Conservation (phyloP, 2,113 vertebrate species). For the Odocoileus virginianus region DNA sequence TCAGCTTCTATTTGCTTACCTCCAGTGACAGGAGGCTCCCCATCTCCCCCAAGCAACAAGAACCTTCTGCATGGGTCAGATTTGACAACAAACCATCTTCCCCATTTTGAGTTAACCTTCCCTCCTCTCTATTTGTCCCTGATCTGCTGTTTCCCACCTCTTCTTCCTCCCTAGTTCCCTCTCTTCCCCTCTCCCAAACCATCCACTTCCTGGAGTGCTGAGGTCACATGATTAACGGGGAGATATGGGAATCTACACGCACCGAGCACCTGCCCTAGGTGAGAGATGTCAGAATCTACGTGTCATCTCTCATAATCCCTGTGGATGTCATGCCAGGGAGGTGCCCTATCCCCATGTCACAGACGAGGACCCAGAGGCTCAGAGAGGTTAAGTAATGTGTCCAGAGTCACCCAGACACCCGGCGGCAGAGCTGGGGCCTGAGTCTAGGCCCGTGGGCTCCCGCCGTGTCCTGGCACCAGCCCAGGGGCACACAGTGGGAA, state of each 20-base stretch:
- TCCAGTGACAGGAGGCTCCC: background rate
- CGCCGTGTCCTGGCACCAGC: background rate
- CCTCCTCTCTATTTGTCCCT: background rate
- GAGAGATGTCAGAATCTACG: background rate
- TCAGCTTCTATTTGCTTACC: background rate
- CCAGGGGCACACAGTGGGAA: fast-evolving
- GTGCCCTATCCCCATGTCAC: background rate
- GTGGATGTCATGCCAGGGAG: background rate
- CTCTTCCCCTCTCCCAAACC: background rate
- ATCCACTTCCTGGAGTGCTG: background rate
- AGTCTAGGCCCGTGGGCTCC: background rate
- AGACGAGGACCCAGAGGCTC: background rate
- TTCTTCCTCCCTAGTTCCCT: background rate
- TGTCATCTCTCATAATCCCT: fast-evolving
- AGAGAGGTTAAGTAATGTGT: background rate
- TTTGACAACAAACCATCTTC: background rate
- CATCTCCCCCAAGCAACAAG: background rate
- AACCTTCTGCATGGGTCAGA: background rate
- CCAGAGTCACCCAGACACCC: background rate
- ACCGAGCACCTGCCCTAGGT: background rate
- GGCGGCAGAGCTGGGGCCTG: background rate
- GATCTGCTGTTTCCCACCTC: background rate
- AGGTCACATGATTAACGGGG: background rate
- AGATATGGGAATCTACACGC: too few relatives aligned
- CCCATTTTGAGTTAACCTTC: background rate